Conservation (phyloP, 2,113 vertebrate genomes). For the Halichoerus grypus region DNA sequence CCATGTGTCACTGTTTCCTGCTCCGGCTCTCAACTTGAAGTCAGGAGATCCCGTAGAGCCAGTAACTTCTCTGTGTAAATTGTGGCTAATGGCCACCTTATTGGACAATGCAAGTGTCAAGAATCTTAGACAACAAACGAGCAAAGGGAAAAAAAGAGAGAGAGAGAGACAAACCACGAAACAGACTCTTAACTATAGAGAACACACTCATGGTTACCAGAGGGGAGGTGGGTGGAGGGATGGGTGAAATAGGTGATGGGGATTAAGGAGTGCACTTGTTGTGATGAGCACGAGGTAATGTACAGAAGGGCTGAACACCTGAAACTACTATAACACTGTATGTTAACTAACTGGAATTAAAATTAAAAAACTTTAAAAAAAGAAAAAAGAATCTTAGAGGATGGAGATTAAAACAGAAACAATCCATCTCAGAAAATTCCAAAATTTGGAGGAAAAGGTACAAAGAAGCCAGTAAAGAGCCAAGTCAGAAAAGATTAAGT, state of each 20-base stretch:
- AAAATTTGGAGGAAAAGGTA: background rate
- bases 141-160: background rate
- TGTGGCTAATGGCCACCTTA: background rate
- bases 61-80: background rate
- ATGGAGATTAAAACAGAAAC: background rate
- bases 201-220: background rate
- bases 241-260: background rate
- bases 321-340: background rate
- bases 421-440: background rate
- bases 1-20: constrained; percentile 58
- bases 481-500: background rate
- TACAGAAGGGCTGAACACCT: background rate
- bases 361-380: background rate
- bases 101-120: background rate
- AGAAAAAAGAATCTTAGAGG: background rate
- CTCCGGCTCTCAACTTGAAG: constrained; percentile 61
- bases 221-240: background rate
- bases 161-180: background rate
- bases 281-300: background rate
- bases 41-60: constrained; percentile 10
- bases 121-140: background rate
- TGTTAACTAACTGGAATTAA: background rate
- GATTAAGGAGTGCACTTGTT: background rate
- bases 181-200: background rate
- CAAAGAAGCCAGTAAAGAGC: constrained; percentile 15